phyloP scores from a whole-genome alignment of 1,140 invertebrate species.

The Helicoverpa zea region DNA sequence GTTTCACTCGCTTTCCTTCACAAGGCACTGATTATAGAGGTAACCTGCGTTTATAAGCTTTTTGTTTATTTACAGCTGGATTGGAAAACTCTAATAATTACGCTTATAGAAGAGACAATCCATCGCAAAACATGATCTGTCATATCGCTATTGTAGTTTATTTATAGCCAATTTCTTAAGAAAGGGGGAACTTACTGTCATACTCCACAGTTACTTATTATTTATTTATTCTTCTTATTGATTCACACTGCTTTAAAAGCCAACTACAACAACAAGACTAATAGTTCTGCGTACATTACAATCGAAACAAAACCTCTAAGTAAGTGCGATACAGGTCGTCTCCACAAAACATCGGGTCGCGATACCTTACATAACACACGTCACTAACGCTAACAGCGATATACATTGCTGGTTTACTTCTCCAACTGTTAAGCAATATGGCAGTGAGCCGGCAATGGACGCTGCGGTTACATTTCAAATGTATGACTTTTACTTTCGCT shows the following conservation, averaged over 20 bases:
- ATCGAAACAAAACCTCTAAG: background rate
- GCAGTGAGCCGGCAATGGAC: conserved; percentile 41
- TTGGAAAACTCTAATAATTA: conserved; percentile 5
- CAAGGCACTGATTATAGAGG: background rate
- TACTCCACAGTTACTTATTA: too few relatives aligned
- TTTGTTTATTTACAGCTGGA: background rate
- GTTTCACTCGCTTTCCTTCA: conserved; percentile 32
- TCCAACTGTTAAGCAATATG: background rate
- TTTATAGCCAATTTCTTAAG: too few relatives aligned
- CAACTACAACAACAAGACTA: background rate
- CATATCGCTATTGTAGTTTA: too few relatives aligned
- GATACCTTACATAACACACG: conserved; percentile 10
- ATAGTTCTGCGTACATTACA: background rate
- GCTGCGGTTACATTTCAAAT: conserved; percentile 9
- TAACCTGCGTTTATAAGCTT: background rate
- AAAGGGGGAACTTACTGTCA: too few relatives aligned
- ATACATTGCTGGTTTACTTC: conserved; percentile 1
- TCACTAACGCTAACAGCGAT: background rate
- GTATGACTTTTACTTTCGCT: conserved; percentile 63
- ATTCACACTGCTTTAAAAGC: too few relatives aligned
- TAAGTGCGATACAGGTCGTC: background rate
- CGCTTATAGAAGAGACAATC: too few relatives aligned
- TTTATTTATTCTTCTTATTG: too few relatives aligned
- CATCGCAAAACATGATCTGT: too few relatives aligned
- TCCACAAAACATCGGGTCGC: conserved; percentile 13